Evolutionary conservation across 2,113 vertebrate genomes (phyloP), one percentile per base, ranked within the genome.

Genomic region (Hirundichthys speculiger): DNA sequence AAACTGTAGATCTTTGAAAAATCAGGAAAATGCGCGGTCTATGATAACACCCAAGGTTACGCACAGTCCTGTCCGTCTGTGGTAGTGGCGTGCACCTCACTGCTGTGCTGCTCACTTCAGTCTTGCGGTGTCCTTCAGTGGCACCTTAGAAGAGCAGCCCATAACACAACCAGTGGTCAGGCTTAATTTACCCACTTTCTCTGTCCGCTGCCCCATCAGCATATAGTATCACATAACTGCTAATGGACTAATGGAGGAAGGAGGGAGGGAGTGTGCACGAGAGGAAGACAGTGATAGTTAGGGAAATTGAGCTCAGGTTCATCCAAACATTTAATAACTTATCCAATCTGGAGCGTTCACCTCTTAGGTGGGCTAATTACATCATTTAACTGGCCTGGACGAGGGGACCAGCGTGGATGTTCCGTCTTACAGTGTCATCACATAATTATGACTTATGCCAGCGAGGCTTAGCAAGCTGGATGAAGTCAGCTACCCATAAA

Each of bases 301-400:
- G 83, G 85, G 76, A 89, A 91, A 89, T 87, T 85, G 84, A 86
- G 85, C 80, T 88, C 78, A 87, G 89, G 90, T 91, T 91, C 90
- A 92, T 90, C 84, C 88, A 92, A 90, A 92, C 90, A 90, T 90
- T 89, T 91, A 89, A 93, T 91, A 91, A 92, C 87, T 91, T 88
- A 80, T 90, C 87, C 87, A 90, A 84, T 91, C 84, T 73, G 82
- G 82, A 86, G 85, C 25, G 43, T 66, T 89, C 85, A 79, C 86
- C 86, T 90, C 88, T 83, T 86, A 85, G 86, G 88, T 82, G 80
- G 82, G 81, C 77, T 91, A 90, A 92, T 92, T 89, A 89, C 82
- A 86, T 85, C 76, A 81, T 91, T 92, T 90, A 81, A 89, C 84
- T 78, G 80, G 84, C 73, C 87, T 40, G 79, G 86, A 73, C 66